These are phyloP conservation scores for Hippoglossus stenolepis DNA, from an alignment of 2,113 vertebrate species.

Conservation along the genomic window DNA sequence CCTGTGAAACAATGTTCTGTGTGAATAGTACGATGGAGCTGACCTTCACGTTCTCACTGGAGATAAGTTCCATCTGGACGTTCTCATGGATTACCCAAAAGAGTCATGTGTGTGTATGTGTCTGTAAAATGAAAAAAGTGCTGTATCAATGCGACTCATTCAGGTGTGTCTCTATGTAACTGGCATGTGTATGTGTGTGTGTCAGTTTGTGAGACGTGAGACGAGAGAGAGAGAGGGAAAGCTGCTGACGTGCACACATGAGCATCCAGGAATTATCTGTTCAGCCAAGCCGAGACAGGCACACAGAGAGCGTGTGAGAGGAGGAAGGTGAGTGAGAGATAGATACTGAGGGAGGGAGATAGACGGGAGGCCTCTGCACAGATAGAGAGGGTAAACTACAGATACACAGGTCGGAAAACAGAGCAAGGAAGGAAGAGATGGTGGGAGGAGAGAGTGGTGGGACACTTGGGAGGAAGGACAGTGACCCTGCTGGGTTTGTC, in stretches of 20 bases:
- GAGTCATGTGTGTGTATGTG: background rate
- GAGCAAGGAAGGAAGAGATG: background rate
- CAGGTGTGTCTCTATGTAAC: constrained; percentile 16
- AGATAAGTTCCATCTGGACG: constrained; percentile 43
- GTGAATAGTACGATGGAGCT: constrained; percentile 9
- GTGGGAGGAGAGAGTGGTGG: background rate
- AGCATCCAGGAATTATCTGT: constrained; percentile 67
- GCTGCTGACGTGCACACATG: constrained; percentile 43
- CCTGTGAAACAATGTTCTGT: constrained; percentile 30
- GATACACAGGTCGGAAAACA: constrained; percentile 24
- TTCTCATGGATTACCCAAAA: constrained; percentile 45
- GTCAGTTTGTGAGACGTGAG: constrained; percentile 17
- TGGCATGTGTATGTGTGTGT: constrained; percentile 2
- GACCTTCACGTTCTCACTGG: constrained; percentile 37
- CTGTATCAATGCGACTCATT: background rate
- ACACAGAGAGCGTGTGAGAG: constrained; percentile 46
- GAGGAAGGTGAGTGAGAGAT: constrained; percentile 50
- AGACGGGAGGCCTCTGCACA: constrained; percentile 40
- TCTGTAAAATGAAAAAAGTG: background rate
- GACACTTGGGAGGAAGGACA: background rate
- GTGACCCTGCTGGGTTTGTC: background rate
- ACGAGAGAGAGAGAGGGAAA: constrained; percentile 14
- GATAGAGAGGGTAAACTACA: constrained; percentile 58
- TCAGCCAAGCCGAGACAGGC: constrained; percentile 68
- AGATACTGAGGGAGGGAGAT: constrained; percentile 67